phyloP scores from a whole-genome alignment of 2,888 invertebrate genomes.

The Tipula vernalis region DNA sequence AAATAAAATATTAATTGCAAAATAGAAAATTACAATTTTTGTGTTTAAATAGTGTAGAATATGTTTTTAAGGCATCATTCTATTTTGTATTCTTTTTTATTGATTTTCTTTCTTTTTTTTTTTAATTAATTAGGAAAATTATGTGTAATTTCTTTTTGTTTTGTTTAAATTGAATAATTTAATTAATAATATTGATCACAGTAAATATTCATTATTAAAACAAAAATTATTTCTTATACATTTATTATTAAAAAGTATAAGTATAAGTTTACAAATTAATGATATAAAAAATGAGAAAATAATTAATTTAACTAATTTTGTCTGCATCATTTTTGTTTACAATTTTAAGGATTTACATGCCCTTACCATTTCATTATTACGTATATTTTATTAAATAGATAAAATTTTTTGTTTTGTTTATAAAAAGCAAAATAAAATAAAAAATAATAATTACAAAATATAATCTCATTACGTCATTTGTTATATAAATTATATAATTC shows the following conservation, averaged over 20 bases:
- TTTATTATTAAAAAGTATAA: not conserved
- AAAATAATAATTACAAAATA: not conserved
- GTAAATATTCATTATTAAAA: slow-evolving; percentile 11
- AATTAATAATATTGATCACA: slow-evolving; percentile 8
- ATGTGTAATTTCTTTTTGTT: not conserved
- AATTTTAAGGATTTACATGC: not conserved
- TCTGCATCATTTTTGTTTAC: not conserved
- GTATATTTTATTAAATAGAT: not conserved
- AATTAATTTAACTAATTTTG: not conserved
- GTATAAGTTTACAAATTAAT: not conserved
- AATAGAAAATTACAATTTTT: not conserved
- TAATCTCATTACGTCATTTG: not conserved
- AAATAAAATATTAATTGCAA: slow-evolving; percentile 5
- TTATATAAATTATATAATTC: not conserved
- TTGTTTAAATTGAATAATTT: slow-evolving; percentile 5
- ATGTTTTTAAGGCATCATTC: slow-evolving; percentile 11
- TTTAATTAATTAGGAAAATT: not conserved
- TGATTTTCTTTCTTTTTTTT: not conserved
- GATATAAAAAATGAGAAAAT: not conserved
- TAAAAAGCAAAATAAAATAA: not conserved
- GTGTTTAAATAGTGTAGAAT: not conserved
- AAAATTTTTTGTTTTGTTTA: not conserved
- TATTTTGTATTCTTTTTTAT: slow-evolving; percentile 7
- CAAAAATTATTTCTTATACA: not conserved
- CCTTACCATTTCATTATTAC: not conserved